Evolutionary conservation across 2,888 invertebrate genomes (phyloP).

Genomic region (Platycheirus albimanus): DNA sequence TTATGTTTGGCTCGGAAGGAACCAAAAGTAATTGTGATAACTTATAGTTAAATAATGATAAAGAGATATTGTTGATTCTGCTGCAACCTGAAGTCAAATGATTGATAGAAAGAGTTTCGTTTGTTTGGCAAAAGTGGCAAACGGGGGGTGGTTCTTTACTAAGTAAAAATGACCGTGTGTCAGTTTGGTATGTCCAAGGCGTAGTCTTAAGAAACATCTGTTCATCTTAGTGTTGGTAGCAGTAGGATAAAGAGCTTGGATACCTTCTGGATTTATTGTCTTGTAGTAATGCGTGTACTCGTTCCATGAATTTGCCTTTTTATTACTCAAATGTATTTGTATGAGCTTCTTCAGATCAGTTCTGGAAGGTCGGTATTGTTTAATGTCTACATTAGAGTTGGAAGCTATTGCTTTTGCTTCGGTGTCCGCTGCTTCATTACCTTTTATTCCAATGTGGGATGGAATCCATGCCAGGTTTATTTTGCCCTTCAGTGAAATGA

Average conservation of each 20-base stretch:
- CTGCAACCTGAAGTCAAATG: slow-evolving; percentile 1
- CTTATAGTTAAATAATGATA: neutral
- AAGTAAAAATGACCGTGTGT: too few species aligned
- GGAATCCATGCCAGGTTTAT: neutral
- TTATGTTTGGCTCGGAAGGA: neutral
- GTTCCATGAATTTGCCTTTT: too few species aligned
- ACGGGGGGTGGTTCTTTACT: neutral
- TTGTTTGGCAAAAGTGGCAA: slow-evolving; percentile 7
- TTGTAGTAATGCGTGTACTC: too few species aligned
- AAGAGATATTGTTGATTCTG: neutral
- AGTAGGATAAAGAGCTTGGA: neutral
- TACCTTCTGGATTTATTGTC: too few species aligned
- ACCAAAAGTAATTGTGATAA: neutral
- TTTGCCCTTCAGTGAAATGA: neutral
- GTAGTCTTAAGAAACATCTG: neutral
- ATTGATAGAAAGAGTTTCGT: neutral
- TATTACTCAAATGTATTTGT: too few species aligned
- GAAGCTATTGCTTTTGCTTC: neutral
- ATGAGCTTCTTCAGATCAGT: too few species aligned
- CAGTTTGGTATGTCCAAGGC: neutral
- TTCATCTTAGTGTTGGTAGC: too few species aligned
- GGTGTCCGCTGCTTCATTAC: slow-evolving; percentile 1
- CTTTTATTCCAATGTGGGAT: neutral
- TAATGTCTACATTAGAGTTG: too few species aligned
- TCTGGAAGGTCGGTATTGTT: too few species aligned